Percentiles rank a stretch among this genome's conserved stretches.
Conservation (phyloP, 2,888 invertebrate species). For the Congeria kusceri region DNA sequence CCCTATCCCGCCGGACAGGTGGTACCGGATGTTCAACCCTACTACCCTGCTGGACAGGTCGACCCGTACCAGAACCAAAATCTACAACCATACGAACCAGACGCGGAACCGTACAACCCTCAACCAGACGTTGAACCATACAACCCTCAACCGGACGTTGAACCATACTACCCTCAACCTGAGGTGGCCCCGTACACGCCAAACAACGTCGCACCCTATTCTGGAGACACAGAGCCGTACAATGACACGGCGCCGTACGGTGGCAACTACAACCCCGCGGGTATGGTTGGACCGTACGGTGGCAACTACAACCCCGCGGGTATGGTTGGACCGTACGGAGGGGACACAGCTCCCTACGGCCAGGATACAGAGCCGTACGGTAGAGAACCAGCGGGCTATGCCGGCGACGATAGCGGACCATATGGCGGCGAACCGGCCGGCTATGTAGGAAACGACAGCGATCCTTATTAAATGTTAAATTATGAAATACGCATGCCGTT, state of each 20-base stretch:
- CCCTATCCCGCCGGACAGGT: background rate
- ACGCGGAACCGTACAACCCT: background rate
- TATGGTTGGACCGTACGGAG: background rate
- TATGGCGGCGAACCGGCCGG: background rate
- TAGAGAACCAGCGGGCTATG: background rate
- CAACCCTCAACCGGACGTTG: background rate
- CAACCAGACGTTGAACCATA: background rate
- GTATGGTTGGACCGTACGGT: background rate
- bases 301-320: background rate
- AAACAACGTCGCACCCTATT: background rate
- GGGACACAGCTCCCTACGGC: background rate
- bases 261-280: background rate
- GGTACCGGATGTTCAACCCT: background rate
- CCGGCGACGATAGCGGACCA: background rate
- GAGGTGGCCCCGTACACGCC: no score
- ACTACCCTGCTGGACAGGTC: background rate
- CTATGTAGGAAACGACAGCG: background rate
- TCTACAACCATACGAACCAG: background rate
- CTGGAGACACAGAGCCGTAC: background rate
- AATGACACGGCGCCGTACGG: background rate
- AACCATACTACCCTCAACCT: no score
- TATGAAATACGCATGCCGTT: no score
- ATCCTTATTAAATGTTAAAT: no score
- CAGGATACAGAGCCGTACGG: background rate
- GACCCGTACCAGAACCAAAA: background rate